These are phyloP conservation scores for Lasius platythorax DNA, from an alignment of 2,888 invertebrate species.

Conservation along the genomic window DNA sequence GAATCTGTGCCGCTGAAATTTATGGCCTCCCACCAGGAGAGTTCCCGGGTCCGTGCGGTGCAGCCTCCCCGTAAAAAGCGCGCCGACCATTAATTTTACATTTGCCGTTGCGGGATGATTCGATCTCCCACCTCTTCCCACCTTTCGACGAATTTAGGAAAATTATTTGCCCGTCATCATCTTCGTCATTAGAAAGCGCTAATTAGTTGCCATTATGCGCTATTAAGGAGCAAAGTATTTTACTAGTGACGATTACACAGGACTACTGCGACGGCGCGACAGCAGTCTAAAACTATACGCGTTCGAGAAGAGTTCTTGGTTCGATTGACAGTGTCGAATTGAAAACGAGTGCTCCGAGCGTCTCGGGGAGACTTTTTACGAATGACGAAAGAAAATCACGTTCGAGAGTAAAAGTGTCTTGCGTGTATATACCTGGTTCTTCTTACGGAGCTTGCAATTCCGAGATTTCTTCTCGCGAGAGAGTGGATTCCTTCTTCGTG, in stretches of 20 bases:
- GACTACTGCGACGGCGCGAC: background rate
- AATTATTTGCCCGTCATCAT: background rate
- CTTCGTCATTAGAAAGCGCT: background rate
- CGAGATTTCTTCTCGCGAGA: conserved; percentile 1
- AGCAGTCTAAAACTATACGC: background rate
- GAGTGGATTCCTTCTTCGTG: conserved; percentile 10
- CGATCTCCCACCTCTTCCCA: conserved; percentile 8
- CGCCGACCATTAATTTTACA: conserved; percentile 79
- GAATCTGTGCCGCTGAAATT: conserved; percentile 87
- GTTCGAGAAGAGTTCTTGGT: background rate
- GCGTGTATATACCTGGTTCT: conserved; percentile 28
- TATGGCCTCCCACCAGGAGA: conserved; percentile 84
- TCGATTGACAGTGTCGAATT: background rate
- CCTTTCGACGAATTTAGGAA: background rate
- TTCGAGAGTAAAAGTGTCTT: background rate
- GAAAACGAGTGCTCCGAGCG: background rate
- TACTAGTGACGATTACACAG: background rate
- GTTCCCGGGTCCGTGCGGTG: conserved; percentile 66
- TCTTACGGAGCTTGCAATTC: background rate
- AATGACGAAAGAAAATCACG: background rate
- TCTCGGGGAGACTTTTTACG: background rate
- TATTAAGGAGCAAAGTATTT: background rate
- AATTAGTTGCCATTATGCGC: background rate
- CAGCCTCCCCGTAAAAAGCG: conserved; percentile 70
- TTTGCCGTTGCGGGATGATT: conserved; percentile 69